Evolutionary conservation across 2,888 invertebrate species (phyloP).

Genomic region (Cryptus viduatorius): DNA sequence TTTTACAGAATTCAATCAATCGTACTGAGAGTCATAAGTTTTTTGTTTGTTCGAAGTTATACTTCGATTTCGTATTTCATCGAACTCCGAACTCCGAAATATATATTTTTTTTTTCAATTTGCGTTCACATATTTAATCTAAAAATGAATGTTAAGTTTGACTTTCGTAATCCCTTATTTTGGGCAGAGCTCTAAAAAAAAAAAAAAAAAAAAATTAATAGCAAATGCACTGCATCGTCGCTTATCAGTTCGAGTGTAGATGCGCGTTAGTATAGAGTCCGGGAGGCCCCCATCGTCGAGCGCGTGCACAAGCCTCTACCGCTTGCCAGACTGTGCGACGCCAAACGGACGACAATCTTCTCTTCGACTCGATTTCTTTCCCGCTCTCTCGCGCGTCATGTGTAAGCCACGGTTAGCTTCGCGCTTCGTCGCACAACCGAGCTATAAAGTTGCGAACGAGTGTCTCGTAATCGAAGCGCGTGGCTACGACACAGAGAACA

Average conservation of each 20-base stretch:
- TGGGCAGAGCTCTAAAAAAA: background rate
- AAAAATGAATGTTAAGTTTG: background rate
- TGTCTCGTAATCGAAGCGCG: slow-evolving; percentile 59
- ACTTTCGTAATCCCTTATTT: background rate
- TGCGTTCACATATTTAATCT: too few species aligned
- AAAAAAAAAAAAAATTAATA: slow-evolving; percentile 2
- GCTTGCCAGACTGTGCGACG: slow-evolving; percentile 71
- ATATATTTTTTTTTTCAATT: too few species aligned
- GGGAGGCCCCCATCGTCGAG: slow-evolving; percentile 42
- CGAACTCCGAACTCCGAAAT: too few species aligned
- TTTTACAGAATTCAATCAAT: background rate
- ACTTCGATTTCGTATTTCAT: too few species aligned
- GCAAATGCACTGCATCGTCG: slow-evolving; percentile 1
- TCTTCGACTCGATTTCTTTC: slow-evolving; percentile 63
- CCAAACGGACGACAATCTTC: slow-evolving; percentile 69
- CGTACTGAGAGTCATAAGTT: background rate
- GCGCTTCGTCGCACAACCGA: slow-evolving; percentile 61
- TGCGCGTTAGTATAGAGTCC: slow-evolving; percentile 4
- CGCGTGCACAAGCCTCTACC: slow-evolving; percentile 43
- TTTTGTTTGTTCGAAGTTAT: too few species aligned
- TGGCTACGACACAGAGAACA: slow-evolving; percentile 44
- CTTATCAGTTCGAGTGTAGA: background rate
- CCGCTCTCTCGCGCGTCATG: slow-evolving; percentile 42
- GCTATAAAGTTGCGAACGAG: slow-evolving; percentile 26
- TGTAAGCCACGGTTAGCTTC: background rate